These are phyloP conservation scores for Ursus arctos DNA, from an alignment of 2,113 vertebrate genomes.

Conservation along the genomic window DNA sequence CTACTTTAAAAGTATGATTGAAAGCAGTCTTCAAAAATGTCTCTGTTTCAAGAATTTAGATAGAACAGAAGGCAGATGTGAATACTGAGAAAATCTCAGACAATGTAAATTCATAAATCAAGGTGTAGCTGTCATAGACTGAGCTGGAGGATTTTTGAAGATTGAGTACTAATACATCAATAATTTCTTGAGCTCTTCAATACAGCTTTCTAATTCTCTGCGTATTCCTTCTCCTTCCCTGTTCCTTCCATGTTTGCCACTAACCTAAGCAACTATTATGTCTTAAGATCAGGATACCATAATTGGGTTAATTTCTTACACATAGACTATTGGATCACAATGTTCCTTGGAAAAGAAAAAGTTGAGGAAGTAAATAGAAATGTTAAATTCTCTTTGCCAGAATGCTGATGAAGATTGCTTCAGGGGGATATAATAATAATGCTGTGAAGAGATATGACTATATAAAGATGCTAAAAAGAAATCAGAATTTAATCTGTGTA, in stretches of 20 bases:
- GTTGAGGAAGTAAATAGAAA: constrained; percentile 65
- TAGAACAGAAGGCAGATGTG: constrained; percentile 23
- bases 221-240: neutral
- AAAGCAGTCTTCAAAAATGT: constrained; percentile 14
- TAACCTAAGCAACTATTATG: neutral
- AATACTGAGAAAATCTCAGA: constrained; percentile 36
- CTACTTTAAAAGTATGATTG: constrained; percentile 1
- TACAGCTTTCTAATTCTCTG: neutral
- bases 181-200: constrained; percentile 41
- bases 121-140: neutral
- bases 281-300: neutral
- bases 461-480: constrained; percentile 39
- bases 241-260: neutral
- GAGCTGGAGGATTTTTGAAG: neutral
- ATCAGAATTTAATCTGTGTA: constrained; percentile 59
- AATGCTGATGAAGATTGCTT: constrained; percentile 40
- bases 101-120: neutral
- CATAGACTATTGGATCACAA: constrained; percentile 54
- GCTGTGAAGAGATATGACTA: neutral
- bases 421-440: constrained; percentile 28
- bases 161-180: constrained; percentile 13
- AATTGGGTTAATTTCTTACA: neutral
- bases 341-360: constrained; percentile 75
- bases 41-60: constrained; percentile 50
- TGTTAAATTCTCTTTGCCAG: constrained; percentile 54